phyloP scores from a whole-genome alignment of 2,888 invertebrate species.

The Latheticus oryzae region DNA sequence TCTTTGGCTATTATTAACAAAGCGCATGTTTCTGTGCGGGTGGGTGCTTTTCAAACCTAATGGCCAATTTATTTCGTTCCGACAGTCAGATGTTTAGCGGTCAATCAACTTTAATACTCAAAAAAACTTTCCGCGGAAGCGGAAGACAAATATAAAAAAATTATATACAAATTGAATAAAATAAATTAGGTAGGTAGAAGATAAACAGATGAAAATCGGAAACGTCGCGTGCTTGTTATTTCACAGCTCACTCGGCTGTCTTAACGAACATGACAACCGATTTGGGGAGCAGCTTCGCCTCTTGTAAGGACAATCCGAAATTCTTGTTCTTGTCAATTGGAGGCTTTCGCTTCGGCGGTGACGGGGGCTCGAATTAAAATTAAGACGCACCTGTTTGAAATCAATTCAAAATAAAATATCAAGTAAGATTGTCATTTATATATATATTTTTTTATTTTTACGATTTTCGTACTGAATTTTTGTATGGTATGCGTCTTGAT shows the following conservation, averaged over 20 bases:
- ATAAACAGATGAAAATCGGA: no score
- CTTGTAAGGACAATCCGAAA: no score
- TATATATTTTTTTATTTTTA: no score
- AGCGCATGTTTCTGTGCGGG: slow-evolving; percentile 31
- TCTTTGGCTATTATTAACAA: slow-evolving; percentile 11
- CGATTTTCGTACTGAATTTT: neutral
- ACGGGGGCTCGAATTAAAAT: slow-evolving; percentile 45
- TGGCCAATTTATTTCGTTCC: slow-evolving; percentile 28
- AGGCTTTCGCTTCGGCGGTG: slow-evolving; percentile 27
- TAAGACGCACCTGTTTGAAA: slow-evolving; percentile 41
- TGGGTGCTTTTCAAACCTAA: slow-evolving; percentile 32
- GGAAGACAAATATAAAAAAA: no score
- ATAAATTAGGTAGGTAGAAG: no score
- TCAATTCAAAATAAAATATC: neutral
- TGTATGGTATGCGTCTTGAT: neutral
- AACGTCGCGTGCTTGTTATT: no score
- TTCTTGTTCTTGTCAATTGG: slow-evolving; percentile 32
- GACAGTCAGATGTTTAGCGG: slow-evolving; percentile 17
- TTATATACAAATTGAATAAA: no score
- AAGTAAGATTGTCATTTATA: no score
- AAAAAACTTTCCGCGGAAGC: no score
- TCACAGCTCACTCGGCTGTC: no score
- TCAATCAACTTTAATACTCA: slow-evolving; percentile 28
- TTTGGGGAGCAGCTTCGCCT: no score
- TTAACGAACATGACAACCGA: no score